Evolutionary conservation across 2,888 invertebrate species (phyloP), one percentile per base, ranked within the genome.

Genomic region (Hirtodrosophila cameraria): DNA sequence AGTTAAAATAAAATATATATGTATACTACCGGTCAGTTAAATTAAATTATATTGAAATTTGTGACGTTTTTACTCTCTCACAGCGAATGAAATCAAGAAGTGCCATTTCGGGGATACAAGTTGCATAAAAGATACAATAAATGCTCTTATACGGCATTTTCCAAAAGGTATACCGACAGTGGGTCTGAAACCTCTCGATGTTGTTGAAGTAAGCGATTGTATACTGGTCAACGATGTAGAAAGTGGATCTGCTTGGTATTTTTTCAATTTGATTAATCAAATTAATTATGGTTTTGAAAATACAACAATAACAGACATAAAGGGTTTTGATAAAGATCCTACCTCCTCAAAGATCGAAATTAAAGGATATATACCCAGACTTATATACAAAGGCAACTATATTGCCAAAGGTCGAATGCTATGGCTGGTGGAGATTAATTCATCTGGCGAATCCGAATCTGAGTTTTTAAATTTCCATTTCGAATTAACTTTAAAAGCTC

Each of bases 101-200:
- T 80, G 82, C 6, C 66, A 53, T 33, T 80, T 75, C 6, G 82
- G 81, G 2, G 87, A 89, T 54, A 62, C 63, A 3, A 59, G 63
- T 2, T 89, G 89, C 62, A 70, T 88, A 4, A 54, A 62, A n/a
- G 59, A 69, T 9, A 59, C 82, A 2, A 76, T 83, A 3, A 77
- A 83, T 45, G 55, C 63, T 1, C 48, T 89, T 2, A 53, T 89
- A 20, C 65, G 58, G 0, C 53, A 50, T 13, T 81, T 65, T 50
- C 88, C 88, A 1, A 87, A 84, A 48, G 86, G 88, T 2, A 75
- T 86, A 48, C 69, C 87, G 2, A 77, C 81, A 2, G 46, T 88
- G 3, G 84, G 81, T 2, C 49, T 88, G 1, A 87, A 79, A 20
- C 84, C 88, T 0, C 68, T 88, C 23, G 77, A 75, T 41, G 60